Conservation (phyloP, 2,888 invertebrate species). For the Mongoloraphidia duomilia region DNA sequence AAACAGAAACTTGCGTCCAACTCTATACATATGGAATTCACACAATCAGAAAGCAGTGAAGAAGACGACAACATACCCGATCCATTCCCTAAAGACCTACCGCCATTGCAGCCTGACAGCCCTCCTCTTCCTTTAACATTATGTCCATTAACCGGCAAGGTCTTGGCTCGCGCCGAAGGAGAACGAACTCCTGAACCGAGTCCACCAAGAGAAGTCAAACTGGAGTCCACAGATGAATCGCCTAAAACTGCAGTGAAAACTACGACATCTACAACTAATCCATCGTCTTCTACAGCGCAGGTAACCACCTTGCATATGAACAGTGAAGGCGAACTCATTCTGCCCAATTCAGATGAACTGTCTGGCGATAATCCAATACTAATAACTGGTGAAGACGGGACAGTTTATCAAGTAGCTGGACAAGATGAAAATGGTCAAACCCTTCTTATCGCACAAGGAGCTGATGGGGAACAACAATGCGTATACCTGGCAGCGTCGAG, state of each 20-base stretch:
- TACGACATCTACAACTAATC: slow-evolving; percentile 8
- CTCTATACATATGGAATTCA: slow-evolving; percentile 31
- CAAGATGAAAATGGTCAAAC: slow-evolving; percentile 69
- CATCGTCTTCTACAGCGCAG: slow-evolving; percentile 17
- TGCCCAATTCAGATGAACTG: slow-evolving; percentile 25
- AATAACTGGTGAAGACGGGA: slow-evolving; percentile 74
- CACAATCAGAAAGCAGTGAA: slow-evolving; percentile 32
- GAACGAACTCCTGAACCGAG: slow-evolving; percentile 44
- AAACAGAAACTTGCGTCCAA: slow-evolving; percentile 17
- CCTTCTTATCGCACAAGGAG: slow-evolving; percentile 55
- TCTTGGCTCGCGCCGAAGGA: slow-evolving; percentile 43
- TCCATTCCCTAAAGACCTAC: slow-evolving; percentile 40
- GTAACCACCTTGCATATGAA: slow-evolving; percentile 35
- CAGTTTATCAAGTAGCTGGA: slow-evolving; percentile 62
- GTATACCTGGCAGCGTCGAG: slow-evolving; percentile 39
- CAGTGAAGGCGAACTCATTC: slow-evolving; percentile 43
- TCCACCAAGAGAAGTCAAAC: slow-evolving; percentile 19
- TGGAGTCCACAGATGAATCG: slow-evolving; percentile 14
- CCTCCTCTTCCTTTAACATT: slow-evolving; percentile 55
- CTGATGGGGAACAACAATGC: slow-evolving; percentile 61
- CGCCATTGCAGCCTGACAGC: slow-evolving; percentile 41
- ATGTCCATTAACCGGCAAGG: slow-evolving; percentile 50
- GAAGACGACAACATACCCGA: slow-evolving; percentile 47
- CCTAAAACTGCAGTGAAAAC: slow-evolving; percentile 23
- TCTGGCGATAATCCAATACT: slow-evolving; percentile 48